These are phyloP conservation scores for Pseudolaguvia tuberculata DNA, from an alignment of 2,113 vertebrate genomes.

Conservation along the genomic window DNA sequence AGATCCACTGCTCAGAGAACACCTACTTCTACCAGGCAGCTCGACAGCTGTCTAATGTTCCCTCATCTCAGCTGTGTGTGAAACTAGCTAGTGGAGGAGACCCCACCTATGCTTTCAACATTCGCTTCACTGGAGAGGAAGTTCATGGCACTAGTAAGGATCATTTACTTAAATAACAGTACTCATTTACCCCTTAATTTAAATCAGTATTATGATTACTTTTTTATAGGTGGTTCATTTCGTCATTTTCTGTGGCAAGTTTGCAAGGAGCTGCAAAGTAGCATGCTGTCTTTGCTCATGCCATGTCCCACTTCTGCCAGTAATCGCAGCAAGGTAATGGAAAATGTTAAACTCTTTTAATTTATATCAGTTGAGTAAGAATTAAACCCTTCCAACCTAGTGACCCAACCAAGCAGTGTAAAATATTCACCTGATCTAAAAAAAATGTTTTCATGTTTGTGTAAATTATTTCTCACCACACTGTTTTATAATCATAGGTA, in stretches of 20 bases:
- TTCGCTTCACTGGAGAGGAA: conserved; percentile 96
- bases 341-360: not conserved
- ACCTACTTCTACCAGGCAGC: conserved; percentile 97
- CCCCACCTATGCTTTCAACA: conserved; percentile 96
- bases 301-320: conserved; percentile 90
- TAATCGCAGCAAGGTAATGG: conserved; percentile 90
- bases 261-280: conserved; percentile 95
- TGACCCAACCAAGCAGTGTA: too few species aligned
- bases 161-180: not conserved
- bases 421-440: too few species aligned
- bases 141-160: conserved; percentile 95
- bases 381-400: too few species aligned
- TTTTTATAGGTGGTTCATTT: conserved; percentile 87
- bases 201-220: conserved; percentile 27
- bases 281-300: conserved; percentile 86
- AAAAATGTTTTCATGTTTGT: too few species aligned
- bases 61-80: conserved; percentile 92
- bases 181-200: not conserved
- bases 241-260: conserved; percentile 99
- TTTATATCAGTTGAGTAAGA: too few species aligned
- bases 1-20: conserved; percentile 86
- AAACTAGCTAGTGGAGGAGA: conserved; percentile 92
- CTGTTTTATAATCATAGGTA: too few species aligned
- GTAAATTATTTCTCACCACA: too few species aligned
- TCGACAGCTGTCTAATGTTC: conserved; percentile 84